These are phyloP conservation scores for Apostichopus japonicus DNA, from an alignment of 35 echinoderm and acorn worm genomes.

Conservation along the genomic window DNA sequence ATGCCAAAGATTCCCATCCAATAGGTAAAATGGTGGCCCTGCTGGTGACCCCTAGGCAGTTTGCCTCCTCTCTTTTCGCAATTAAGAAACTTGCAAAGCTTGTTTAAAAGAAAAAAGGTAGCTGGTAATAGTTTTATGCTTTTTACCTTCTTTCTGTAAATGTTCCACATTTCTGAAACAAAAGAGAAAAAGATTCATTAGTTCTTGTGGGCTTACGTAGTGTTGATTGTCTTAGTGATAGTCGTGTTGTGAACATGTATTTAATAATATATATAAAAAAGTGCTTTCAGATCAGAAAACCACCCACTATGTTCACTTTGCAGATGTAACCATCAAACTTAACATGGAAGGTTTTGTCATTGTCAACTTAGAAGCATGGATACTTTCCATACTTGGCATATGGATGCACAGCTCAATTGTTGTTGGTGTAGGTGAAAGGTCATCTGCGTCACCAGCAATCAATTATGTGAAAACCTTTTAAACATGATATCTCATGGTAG, in stretches of 20 bases:
- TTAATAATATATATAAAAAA: not conserved
- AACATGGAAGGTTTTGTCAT: not conserved
- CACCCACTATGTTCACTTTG: not conserved
- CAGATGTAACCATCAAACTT: not conserved
- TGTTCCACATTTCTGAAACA: not conserved
- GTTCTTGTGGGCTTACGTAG: not conserved
- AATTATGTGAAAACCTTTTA: no score
- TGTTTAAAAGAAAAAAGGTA: constrained; percentile 14
- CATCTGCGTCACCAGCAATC: no score
- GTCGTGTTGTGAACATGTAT: not conserved
- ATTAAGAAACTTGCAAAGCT: not conserved
- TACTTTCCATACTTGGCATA: not conserved
- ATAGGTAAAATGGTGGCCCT: not conserved
- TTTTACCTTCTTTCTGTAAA: not conserved
- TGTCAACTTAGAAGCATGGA: not conserved
- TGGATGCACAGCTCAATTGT: not conserved
- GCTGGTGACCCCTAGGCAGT: not conserved
- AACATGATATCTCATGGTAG: no score
- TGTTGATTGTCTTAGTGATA: not conserved
- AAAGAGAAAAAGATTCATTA: not conserved
- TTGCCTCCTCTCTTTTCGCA: not conserved
- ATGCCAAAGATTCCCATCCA: no score
- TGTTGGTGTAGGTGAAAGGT: not conserved
- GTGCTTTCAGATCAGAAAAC: not conserved
- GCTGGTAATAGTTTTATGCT: not conserved